Evolutionary conservation across 2,113 vertebrate species (phyloP).

Genomic region (Ictalurus punctatus): DNA sequence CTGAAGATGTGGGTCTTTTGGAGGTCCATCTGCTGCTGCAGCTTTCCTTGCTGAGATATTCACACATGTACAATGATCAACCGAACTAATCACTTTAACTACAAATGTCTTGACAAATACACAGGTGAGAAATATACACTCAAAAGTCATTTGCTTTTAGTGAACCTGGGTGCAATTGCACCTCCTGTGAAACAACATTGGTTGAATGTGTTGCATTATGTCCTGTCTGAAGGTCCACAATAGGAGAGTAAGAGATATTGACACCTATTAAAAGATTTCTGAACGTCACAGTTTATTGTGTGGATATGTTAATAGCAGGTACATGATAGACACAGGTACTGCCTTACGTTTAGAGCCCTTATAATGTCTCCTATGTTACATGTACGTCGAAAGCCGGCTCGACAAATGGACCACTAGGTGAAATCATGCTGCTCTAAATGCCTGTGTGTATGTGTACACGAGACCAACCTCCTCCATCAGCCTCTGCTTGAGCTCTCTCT

Average conservation of each 20-base stretch:
- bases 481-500: slow-evolving; percentile 95
- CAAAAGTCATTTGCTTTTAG: not conserved
- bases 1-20: slow-evolving; percentile 98
- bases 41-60: slow-evolving; percentile 85
- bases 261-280: not conserved
- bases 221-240: not conserved
- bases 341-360: not conserved
- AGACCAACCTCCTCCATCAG: slow-evolving; percentile 91
- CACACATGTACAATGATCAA: slow-evolving; percentile 44
- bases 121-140: not conserved
- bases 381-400: not conserved
- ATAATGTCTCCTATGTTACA: not conserved
- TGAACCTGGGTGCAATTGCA: not conserved
- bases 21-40: slow-evolving; percentile 98
- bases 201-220: not conserved
- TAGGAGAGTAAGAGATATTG: not conserved
- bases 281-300: not conserved
- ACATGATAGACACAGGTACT: not conserved
- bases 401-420: not conserved
- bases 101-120: not conserved
- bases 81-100: not conserved
- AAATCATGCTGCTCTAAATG: not conserved
- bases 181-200: too few species aligned
- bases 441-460: not conserved
- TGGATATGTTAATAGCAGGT: not conserved